Base-by-base conservation (phyloP, 2,113 vertebrate genomes). In the Ailuropoda melanoleuca region DNA sequence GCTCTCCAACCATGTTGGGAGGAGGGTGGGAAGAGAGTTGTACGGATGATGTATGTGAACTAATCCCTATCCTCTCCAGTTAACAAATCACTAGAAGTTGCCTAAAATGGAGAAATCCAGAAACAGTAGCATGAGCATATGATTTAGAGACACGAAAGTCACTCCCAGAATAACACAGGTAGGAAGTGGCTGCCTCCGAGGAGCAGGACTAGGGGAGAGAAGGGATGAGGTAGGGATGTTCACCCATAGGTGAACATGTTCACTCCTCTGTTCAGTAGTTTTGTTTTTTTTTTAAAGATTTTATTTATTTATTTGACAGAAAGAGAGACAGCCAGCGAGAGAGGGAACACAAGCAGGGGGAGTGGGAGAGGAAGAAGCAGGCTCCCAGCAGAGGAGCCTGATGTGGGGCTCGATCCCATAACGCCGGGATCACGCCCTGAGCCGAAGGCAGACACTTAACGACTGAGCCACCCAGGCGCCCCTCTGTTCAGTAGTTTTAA, bases 401-500 rank as follows among this genome's bases (percentile, higher is more conserved):
- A 43, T 43, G 43, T 43, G 43, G 43, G 43, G 43, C 43, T 43
- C 43, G 43, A 43, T 43, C 43, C 43, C 5, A 43, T 4, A 5
- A 43, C 43, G 43, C 43, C 43, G 4, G 43, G 43, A 43, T 43
- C 43, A 43, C 43, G 43, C 4, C 43, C 43, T 43, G 43, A 43
- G 43, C 43, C 43, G 43, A 43, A 43, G 43, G 43, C 43, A 43
- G 43, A 43, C 43, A 6, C 43, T 43, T 43, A 43, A 43, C 43
- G 43, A 43, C 43, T 43, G 43, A 43, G 43, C 43, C 43, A 43
- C 43, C 43, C 43, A 43, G 43, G 43, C 43, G 43, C 43, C 43
- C 43, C 43, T 43, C 43, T 43, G 43, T 43, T 43, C 39, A 81
- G 68, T 94, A 93, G 96, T 97, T 97, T 95, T 93, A 97, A 84